Base-by-base conservation (phyloP, 2,113 vertebrate species). In the Hyperoodon ampullatus region DNA sequence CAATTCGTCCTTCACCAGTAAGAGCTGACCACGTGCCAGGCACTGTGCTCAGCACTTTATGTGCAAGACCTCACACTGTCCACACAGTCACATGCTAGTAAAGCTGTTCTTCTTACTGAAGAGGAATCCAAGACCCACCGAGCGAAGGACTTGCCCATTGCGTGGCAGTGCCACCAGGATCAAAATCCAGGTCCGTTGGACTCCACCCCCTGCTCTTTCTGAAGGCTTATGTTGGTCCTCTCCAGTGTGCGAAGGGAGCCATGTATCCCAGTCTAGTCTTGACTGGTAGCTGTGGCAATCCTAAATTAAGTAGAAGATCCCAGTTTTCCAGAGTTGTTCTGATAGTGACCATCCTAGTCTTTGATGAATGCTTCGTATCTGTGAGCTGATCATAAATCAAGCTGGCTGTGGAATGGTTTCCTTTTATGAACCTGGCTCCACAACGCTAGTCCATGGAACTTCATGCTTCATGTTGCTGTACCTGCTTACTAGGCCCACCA, bases 321-420 rank as follows among this genome's bases (percentile, higher is more conserved):
- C 30, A 83, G 93, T 58, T 53, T 92, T 77, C 85, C 83, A 84
- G 30, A 66, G 42, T 26, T 88, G 35, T 75, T 71, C 95, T 61
- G 61, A 12, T 80, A 93, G 93, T 94, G 87, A 87, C 75, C 30
- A 93, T 87, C 74, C 42, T 77, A 66, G 81, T 80, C 35, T 92
- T 81, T 97, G 95, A 94, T 97, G 84, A 97, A 98, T 95, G 74
- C 42, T 95, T 98, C 96, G 85, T 90, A 85, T 89, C 93, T 98
- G 88, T 94, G 94, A 97, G 94, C 91, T 96, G 91, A 95, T 95
- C 61, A 65, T 75, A 97, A 88, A 87, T 83, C 28, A 95, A 81
- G 30, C 89, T 50, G 60, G 93, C 84, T 96, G 61, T 84, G 80
- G 94, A 94, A 90, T 68, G 89, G 35, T 93, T 98, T 98, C 83